phyloP scores from a whole-genome alignment of 2,113 vertebrate genomes.

The Plotosus lineatus region DNA sequence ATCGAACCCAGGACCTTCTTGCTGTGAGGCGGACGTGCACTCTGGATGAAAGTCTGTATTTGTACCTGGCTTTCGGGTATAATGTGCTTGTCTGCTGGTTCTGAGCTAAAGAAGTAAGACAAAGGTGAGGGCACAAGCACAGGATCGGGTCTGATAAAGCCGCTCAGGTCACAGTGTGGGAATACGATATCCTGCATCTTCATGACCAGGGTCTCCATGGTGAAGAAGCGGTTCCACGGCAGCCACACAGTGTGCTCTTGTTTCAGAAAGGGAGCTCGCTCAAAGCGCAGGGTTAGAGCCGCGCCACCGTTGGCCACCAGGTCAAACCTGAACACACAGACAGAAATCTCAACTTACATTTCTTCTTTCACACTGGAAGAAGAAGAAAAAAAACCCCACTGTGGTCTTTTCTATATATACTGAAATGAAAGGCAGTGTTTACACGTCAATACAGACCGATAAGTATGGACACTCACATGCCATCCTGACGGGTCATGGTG shows the following conservation, averaged over 20 bases:
- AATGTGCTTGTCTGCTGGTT: constrained; percentile 79
- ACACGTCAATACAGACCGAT: neutral
- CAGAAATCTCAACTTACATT: neutral
- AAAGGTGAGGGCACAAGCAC: constrained; percentile 83
- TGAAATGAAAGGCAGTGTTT: neutral
- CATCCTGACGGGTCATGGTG: constrained; percentile 87
- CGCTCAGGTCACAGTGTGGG: constrained; percentile 85
- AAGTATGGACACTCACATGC: constrained; percentile 77
- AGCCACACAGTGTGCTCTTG: constrained; percentile 87
- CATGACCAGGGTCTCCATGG: constrained; percentile 85
- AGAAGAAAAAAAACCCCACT: no score
- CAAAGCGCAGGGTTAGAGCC: constrained; percentile 83
- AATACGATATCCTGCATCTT: constrained; percentile 84
- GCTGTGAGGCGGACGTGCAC: no score
- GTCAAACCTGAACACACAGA: constrained; percentile 76
- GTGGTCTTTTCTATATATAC: neutral
- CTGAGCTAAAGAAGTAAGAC: constrained; percentile 85
- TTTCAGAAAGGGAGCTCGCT: constrained; percentile 83
- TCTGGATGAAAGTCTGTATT: neutral
- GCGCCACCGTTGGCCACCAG: constrained; percentile 86
- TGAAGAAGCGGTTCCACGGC: constrained; percentile 86
- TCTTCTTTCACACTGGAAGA: neutral
- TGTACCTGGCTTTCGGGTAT: constrained; percentile 87
- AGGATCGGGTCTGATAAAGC: constrained; percentile 83
- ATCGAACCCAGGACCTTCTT: no score